These are phyloP conservation scores for Polyommatus icarus DNA, from an alignment of 2,888 invertebrate genomes.

Conservation along the genomic window DNA sequence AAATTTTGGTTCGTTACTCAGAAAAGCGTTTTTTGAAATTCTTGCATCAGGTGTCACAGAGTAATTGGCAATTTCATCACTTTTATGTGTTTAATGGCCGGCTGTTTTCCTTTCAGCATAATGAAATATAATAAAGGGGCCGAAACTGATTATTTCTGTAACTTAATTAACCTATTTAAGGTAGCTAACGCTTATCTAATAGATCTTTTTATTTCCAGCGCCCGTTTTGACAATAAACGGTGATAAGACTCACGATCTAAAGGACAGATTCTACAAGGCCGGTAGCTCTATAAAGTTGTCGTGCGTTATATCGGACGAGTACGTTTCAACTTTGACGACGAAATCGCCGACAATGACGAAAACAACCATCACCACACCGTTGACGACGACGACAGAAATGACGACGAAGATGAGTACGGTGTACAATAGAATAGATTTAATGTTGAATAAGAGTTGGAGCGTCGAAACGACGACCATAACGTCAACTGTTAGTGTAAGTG, in stretches of 20 bases:
- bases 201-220: conserved; percentile 69
- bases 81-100: conserved; percentile 28
- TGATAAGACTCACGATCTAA: conserved; percentile 84
- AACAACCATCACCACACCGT: conserved; percentile 55
- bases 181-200: conserved; percentile 34
- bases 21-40: conserved; percentile 22
- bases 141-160: conserved; percentile 15
- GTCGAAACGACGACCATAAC: conserved; percentile 72
- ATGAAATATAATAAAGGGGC: conserved; percentile 29
- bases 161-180: conserved; percentile 22
- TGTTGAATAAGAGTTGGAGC: conserved; percentile 78
- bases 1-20: conserved; percentile 32
- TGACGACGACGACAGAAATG: conserved; percentile 65
- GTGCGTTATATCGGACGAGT: conserved; percentile 78
- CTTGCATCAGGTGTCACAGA: conserved; percentile 32
- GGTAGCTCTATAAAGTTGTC: conserved; percentile 87
- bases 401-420: conserved; percentile 71
- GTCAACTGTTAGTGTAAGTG: conserved; percentile 71
- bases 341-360: conserved; percentile 57
- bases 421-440: conserved; percentile 75
- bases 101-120: conserved; percentile 31
- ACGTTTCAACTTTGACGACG: conserved; percentile 55
- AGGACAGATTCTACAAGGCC: conserved; percentile 86
- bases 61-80: conserved; percentile 30
- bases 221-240: conserved; percentile 86